phyloP scores from a whole-genome alignment of 2,797 vertebrate species.

The Gallinago solitaria region DNA sequence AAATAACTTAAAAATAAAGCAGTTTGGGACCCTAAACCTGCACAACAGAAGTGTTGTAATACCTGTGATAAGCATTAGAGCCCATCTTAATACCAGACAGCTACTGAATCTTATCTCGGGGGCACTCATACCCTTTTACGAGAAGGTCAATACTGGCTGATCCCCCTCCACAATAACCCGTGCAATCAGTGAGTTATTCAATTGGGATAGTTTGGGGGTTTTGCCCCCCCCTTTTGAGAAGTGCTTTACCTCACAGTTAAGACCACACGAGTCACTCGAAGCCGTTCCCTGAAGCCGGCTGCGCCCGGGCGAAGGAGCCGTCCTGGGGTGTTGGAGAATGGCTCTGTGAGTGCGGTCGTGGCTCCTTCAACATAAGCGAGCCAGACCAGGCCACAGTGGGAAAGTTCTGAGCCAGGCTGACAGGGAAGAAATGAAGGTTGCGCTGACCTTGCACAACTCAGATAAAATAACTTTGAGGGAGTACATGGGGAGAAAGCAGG shows the following conservation, averaged over 20 bases:
- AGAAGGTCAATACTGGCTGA: background rate
- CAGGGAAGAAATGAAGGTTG: no score
- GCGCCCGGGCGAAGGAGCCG: background rate
- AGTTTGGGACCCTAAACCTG: background rate
- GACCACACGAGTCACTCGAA: no score
- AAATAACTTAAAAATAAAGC: fast-evolving
- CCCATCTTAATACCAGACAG: background rate
- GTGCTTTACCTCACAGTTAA: background rate
- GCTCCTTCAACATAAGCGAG: no score
- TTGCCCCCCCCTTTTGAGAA: no score
- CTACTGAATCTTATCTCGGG: background rate
- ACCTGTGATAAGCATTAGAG: fast-evolving
- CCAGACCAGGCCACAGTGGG: no score
- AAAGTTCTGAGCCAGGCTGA: no score
- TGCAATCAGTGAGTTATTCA: background rate
- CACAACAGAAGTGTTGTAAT: background rate
- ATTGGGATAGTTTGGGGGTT: background rate
- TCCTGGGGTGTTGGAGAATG: background rate
- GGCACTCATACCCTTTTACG: background rate
- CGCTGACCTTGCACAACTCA: no score
- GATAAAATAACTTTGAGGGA: no score
- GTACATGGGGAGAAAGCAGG: no score
- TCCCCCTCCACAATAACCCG: background rate
- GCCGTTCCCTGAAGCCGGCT: background rate
- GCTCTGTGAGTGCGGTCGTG: no score